A percentile compares a stretch with the other conserved stretches of the same genome.
Conservation (phyloP, 2,888 invertebrate genomes). For the Microplitis deprimator region DNA sequence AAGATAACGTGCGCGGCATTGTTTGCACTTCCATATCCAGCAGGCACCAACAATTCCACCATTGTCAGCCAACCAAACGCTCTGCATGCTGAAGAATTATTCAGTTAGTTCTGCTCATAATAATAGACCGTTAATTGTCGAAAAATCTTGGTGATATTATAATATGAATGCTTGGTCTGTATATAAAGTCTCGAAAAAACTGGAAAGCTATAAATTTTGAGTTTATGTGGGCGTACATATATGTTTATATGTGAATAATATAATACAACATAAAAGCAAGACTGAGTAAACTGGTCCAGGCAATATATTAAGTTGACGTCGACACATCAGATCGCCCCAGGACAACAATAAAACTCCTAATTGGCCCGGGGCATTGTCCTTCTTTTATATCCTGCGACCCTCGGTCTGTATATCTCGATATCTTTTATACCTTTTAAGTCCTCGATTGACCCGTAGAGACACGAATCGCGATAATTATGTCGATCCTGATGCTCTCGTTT, state of each 20-base stretch:
- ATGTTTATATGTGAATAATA: no score
- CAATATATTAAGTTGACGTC: constrained; percentile 62
- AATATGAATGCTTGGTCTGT: neutral
- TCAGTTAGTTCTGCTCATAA: neutral
- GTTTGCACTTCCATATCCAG: constrained; percentile 27
- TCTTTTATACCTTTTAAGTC: constrained; percentile 49
- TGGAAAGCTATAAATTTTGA: no score
- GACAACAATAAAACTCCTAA: constrained; percentile 66
- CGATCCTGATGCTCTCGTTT: constrained; percentile 25
- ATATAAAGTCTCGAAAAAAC: no score
- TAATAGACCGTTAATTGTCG: neutral
- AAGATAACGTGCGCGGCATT: constrained; percentile 54
- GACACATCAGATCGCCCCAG: constrained; percentile 41
- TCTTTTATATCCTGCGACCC: constrained; percentile 55
- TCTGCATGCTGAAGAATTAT: neutral
- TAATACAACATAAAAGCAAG: no score
- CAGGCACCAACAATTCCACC: constrained; percentile 48
- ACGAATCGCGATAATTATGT: constrained; percentile 54
- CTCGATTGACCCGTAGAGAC: constrained; percentile 51
- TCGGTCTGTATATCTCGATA: constrained; percentile 33
- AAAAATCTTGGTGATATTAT: constrained; percentile 4
- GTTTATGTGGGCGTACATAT: no score
- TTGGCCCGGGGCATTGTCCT: constrained; percentile 56
- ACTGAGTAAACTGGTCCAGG: constrained; percentile 29
- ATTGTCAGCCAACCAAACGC: constrained; percentile 48